These are phyloP conservation scores for Enteromius thamalakanensis DNA, from an alignment of 2,797 vertebrate genomes.

Conservation along the genomic window DNA sequence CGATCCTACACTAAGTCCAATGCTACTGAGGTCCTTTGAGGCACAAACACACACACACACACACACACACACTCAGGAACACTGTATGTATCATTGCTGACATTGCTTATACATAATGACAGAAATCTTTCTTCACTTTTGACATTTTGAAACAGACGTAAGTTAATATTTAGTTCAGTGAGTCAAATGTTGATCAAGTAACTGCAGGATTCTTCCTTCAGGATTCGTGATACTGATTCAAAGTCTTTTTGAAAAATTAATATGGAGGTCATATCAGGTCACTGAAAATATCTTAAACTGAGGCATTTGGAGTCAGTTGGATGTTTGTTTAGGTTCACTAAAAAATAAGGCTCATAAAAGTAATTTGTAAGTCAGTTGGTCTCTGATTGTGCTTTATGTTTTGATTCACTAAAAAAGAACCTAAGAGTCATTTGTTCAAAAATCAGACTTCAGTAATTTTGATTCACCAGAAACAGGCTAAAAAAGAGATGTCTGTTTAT, in stretches of 20 bases:
- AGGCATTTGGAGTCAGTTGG: not conserved
- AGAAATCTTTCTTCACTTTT: conserved; percentile 6
- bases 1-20: conserved; percentile 66
- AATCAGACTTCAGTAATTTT: not conserved
- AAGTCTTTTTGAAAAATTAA: not conserved
- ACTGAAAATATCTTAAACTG: not conserved
- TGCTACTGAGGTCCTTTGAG: conserved; percentile 53
- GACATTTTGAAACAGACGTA: not conserved
- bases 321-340: not conserved
- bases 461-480: not conserved
- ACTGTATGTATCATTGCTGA: conserved; percentile 9
- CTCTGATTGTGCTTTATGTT: not conserved
- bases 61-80: not conserved
- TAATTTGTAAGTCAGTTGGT: not conserved
- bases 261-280: too few relatives aligned
- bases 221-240: not conserved
- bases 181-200: not conserved
- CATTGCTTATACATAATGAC: conserved; percentile 14
- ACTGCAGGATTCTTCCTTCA: not conserved
- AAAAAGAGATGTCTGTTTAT: not conserved
- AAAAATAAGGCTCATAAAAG: not conserved
- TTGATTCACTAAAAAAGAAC: not conserved
- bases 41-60: conserved; percentile 31
- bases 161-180: conserved; percentile 11
- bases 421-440: not conserved